Percentiles rank a stretch among this genome's conserved stretches.
These are phyloP conservation scores for Xiphorhynchus erythropygius DNA, from an alignment of 2,797 vertebrate species.

Conservation along the genomic window DNA sequence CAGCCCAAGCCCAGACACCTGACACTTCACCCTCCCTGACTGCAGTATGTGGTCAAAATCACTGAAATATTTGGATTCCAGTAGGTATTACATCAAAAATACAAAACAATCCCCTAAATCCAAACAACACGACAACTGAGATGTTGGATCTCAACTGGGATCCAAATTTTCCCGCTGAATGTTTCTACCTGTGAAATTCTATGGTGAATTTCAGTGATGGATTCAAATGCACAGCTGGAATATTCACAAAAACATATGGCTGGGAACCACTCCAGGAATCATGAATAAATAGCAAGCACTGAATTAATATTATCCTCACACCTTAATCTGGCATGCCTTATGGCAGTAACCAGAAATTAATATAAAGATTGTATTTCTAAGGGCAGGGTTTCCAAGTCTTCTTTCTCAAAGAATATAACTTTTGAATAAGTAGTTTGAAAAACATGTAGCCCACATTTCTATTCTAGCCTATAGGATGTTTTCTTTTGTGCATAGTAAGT, in stretches of 20 bases:
- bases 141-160: background rate
- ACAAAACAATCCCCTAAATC: background rate
- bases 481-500: background rate
- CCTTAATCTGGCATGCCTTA: background rate
- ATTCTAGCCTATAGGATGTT: background rate
- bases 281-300: background rate
- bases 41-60: background rate
- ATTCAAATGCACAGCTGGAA: background rate
- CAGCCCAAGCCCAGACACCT: background rate
- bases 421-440: background rate
- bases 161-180: background rate
- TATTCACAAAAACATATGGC: background rate
- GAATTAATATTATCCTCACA: background rate
- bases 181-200: background rate
- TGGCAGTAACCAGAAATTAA: background rate
- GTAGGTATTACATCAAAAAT: background rate
- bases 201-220: background rate
- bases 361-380: background rate
- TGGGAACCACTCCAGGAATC: background rate
- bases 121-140: background rate
- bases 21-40: background rate
- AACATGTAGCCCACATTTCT: accelerated
- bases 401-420: background rate
- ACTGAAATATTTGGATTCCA: background rate
- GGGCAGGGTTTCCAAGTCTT: background rate